A percentile compares a stretch with the other conserved stretches of the same genome.
Evolutionary conservation across 1,140 invertebrate species (phyloP).

Genomic region (Pentalonia nigronervosa): DNA sequence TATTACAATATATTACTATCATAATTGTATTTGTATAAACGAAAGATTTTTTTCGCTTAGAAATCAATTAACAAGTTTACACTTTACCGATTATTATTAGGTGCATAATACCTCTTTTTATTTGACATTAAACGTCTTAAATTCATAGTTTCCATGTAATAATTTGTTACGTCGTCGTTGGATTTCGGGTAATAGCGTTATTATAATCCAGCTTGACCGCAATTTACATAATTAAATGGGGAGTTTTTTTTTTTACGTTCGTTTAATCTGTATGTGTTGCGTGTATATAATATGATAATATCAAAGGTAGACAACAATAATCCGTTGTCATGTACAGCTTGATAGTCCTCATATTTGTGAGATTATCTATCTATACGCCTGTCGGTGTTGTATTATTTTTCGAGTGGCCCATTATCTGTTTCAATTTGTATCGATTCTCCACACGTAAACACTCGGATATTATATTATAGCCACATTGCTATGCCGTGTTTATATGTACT

Average conservation of each 20-base stretch:
- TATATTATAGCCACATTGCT: neutral
- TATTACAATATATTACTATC: neutral
- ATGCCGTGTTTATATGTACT: neutral
- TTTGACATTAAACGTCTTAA: neutral
- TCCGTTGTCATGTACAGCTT: neutral
- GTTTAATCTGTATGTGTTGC: neutral
- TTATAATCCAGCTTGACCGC: neutral
- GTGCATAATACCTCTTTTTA: neutral
- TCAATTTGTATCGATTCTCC: neutral
- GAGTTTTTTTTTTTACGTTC: neutral
- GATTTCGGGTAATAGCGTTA: neutral
- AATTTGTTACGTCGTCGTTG: neutral
- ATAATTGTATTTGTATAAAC: neutral
- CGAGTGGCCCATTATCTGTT: neutral
- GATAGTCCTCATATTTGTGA: neutral
- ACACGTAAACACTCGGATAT: neutral
- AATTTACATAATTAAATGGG: slow-evolving; percentile 6
- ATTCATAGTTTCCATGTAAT: neutral
- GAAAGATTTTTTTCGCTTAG: neutral
- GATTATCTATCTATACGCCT: neutral
- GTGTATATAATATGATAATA: neutral
- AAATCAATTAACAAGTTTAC: neutral
- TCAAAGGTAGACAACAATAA: neutral
- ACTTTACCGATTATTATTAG: neutral
- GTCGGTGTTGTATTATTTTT: slow-evolving; percentile 2